phyloP scores from a whole-genome alignment of 1,140 invertebrate genomes.

The Tribolium castaneum region DNA sequence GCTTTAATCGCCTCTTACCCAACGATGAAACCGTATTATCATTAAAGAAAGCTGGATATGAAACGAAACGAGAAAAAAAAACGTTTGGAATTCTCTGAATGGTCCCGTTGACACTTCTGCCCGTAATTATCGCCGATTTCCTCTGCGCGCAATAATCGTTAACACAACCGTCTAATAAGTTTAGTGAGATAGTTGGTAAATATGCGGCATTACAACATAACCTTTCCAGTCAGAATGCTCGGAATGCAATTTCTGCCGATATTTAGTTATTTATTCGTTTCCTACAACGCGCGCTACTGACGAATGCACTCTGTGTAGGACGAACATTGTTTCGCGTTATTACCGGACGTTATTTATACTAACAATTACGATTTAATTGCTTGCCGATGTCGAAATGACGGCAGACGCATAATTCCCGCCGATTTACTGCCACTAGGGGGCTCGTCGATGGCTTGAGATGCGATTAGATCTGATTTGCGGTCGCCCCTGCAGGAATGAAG shows the following conservation, averaged over 20 bases:
- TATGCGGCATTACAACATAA: slow-evolving; percentile 32
- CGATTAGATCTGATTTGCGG: not conserved
- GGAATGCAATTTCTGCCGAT: slow-evolving; percentile 34
- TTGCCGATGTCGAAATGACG: slow-evolving; percentile 9
- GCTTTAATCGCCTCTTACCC: slow-evolving; percentile 6
- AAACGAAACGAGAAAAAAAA: slow-evolving; percentile 10
- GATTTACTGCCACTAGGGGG: slow-evolving; percentile 1
- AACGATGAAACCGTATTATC: not conserved
- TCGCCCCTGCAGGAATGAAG: not conserved
- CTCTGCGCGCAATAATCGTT: not conserved
- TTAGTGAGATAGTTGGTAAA: slow-evolving; percentile 30
- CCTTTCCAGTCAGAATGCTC: slow-evolving; percentile 16
- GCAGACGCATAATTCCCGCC: not conserved
- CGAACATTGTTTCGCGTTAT: slow-evolving; percentile 31
- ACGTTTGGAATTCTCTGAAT: slow-evolving; percentile 21
- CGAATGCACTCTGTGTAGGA: slow-evolving; percentile 16
- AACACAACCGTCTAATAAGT: slow-evolving; percentile 3
- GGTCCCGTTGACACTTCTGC: slow-evolving; percentile 4
- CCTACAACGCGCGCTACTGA: slow-evolving; percentile 10
- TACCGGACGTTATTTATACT: slow-evolving; percentile 21
- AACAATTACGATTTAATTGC: slow-evolving; percentile 26
- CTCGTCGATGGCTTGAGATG: not conserved
- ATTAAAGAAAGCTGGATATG: not conserved
- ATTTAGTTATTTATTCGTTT: slow-evolving; percentile 31
- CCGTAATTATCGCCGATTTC: slow-evolving; percentile 3